Evolutionary conservation across 2,797 vertebrate genomes (phyloP).

Genomic region (Pipistrellus pipistrellus): DNA sequence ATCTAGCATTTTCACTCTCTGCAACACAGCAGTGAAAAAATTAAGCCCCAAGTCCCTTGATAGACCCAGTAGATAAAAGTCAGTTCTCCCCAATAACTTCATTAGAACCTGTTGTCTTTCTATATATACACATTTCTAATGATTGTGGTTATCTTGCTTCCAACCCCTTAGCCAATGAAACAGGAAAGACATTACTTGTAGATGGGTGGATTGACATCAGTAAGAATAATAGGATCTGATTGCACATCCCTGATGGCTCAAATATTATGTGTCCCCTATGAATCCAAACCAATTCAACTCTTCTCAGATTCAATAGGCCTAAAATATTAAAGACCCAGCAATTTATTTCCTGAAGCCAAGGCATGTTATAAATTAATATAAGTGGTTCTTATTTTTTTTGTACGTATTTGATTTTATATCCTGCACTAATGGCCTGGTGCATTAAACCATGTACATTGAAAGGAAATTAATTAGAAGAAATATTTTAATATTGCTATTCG

Average conservation of each 20-base stretch:
- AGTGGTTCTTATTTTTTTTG: constrained; percentile 1
- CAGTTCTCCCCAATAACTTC: neutral
- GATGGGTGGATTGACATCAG: neutral
- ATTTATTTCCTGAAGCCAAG: constrained; percentile 55
- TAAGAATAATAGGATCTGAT: neutral
- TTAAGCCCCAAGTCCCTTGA: neutral
- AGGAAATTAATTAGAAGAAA: too few species aligned
- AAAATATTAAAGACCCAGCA: constrained; percentile 28
- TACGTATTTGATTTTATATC: constrained; percentile 29
- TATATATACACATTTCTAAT: neutral
- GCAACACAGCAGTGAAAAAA: neutral
- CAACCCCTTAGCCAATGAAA: neutral
- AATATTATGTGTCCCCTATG: neutral
- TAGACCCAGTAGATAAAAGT: neutral
- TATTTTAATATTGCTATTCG: too few species aligned
- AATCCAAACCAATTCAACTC: neutral
- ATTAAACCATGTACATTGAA: too few species aligned
- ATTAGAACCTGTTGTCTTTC: neutral
- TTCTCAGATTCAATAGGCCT: neutral
- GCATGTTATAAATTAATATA: constrained; percentile 2
- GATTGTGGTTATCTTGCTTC: neutral
- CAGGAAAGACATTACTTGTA: neutral
- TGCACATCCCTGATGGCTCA: neutral
- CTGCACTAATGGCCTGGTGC: neutral
- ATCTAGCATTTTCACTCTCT: neutral